Evolutionary conservation across 2,888 invertebrate species (phyloP), one percentile per base, ranked within the genome.

Genomic region (Lagria hirta): DNA sequence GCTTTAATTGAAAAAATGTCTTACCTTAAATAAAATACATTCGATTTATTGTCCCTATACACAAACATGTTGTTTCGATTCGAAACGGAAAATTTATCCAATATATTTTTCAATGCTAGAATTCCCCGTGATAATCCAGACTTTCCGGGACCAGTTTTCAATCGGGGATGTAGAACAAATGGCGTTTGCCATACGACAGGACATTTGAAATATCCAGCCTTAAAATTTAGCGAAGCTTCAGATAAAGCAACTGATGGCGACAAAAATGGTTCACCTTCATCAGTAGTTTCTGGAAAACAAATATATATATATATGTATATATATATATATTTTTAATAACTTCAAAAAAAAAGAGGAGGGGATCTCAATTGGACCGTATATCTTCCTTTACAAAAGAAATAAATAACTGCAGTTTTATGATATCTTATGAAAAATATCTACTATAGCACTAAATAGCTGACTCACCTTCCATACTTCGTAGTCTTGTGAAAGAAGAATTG

Each of bases 61-160:
- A 87, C 86, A 69, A 85, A 87, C 85, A 87, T 84, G 65, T 87
- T 86, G 51, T 74, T 80, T 22, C 86, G 73, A 61, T 88, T 87
- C 52, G 75, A 77, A 1, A 87, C 86, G 2, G 82, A 81, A 59
- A 87, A 83, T 41, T 82, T 78, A 57, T 80, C 81, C 15, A 88
- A 71, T 4, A 84, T 81, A 10, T 77, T 76, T 52, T 81, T 77
- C 29, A 87, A 68, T 2, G 82, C 83, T 62, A 80, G 75, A 24
- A 80, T 77, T n/a, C 81, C 81, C 23, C 79, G 70, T 0, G 79
- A 80, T n/a, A 79, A 68, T 1, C 78, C 77, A 0, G 77, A 75
- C 58, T 79, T 78, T 20, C 78, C 79, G 20, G 77, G 77, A 0
- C 80, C 80, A 1, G 78, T 79, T 66, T 84, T 83, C 15, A 88